A percentile compares a stretch with the other conserved stretches of the same genome.
These are phyloP conservation scores for Diabrotica virgifera DNA, from an alignment of 1,140 invertebrate genomes.

Conservation along the genomic window DNA sequence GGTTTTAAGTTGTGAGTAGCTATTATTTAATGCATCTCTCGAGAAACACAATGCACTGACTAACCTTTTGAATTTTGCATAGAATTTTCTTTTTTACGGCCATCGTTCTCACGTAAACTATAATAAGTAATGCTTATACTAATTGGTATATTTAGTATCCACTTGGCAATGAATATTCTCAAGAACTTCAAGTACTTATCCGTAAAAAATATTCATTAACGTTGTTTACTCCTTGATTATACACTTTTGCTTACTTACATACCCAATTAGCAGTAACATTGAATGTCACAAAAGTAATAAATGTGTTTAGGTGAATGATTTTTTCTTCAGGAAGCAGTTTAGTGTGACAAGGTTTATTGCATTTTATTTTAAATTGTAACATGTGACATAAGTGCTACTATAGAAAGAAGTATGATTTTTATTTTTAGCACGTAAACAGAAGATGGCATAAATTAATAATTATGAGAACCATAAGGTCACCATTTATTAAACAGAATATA, in stretches of 20 bases:
- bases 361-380: not conserved
- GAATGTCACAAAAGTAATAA: not conserved
- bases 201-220: not conserved
- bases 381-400: not conserved
- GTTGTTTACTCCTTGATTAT: conserved; percentile 3
- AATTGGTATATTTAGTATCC: not conserved
- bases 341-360: not conserved
- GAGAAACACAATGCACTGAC: no score
- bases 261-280: conserved; percentile 3
- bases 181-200: not conserved
- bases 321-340: not conserved
- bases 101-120: no score
- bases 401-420: no score
- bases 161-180: not conserved
- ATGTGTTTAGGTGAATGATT: not conserved
- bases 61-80: no score
- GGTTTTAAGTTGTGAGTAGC: no score
- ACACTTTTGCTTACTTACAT: conserved; percentile 1
- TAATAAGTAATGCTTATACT: not conserved
- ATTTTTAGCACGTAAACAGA: no score
- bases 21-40: no score
- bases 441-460: no score
- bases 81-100: no score
- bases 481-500: no score
- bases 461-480: no score